Base-by-base conservation (phyloP, 2,797 vertebrate genomes). In the Scarus forsteni region DNA sequence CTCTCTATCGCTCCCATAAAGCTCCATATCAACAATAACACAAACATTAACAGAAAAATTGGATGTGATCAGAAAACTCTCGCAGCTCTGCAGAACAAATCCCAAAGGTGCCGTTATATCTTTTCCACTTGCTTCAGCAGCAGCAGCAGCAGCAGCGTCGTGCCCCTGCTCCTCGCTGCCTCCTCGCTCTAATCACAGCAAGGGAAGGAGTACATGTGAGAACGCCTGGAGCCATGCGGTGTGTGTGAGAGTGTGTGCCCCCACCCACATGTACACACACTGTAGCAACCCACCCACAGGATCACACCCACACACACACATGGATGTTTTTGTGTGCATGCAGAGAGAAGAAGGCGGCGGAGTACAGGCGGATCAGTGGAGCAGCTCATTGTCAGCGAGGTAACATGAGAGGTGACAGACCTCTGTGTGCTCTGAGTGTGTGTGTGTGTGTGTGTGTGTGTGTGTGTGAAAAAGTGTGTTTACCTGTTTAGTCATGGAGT, bases 401-500 rank as follows among this genome's bases (percentile, higher is more conserved):
- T 85, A 91, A 91, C 79, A 79, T 60, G 77, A 89, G 76, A 81
- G 83, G 83, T 85, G 85, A 86, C 85, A 86, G 63, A 74, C 75
- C 66, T 51, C 56, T 67, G 66, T 64, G 71, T 19, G 69, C 36
- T 59, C 8, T 13, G 6, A n/a, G 44, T n/a, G n/a, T 39, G 50
- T 34, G 63, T 39, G 56, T 43, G 79, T 36, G 54, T 38, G 54
- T 49, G 60, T 42, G 58, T 11, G 51, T 51, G 50, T 46, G 73
- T 60, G 61, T 27, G 64, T 63, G 67, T 51, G 27, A 18, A 64
- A 34, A 95, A 19, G 49, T 16, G 73, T 36, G 60, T 65, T 85
- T 84, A 90, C 89, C 88, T 92, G 90, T 89, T 91, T 92, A 83
- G 87, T 92, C 89, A 90, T 90, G 77, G 89, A 91, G 94, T 98